Evolutionary conservation across 2,888 invertebrate species (phyloP).

Genomic region (Stramonita haemastoma): DNA sequence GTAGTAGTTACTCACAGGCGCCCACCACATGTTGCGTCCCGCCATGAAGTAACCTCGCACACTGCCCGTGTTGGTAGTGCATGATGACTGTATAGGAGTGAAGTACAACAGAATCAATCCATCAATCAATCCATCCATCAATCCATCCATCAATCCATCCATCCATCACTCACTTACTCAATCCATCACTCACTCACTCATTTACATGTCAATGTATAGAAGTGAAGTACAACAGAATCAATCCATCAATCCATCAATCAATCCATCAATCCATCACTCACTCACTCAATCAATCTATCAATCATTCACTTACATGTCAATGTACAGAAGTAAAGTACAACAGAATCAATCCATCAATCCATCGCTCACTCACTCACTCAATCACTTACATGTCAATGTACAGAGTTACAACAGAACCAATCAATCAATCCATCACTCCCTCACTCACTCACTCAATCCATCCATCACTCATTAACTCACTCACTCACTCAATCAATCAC

Average conservation of each 20-base stretch:
- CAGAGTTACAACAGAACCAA: neutral
- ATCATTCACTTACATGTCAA: neutral
- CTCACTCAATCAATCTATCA: neutral
- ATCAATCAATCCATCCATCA: neutral
- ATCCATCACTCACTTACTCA: neutral
- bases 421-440: neutral
- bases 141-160: neutral
- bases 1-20: conserved; percentile 74
- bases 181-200: neutral
- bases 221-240: neutral
- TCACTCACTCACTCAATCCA: neutral
- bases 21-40: conserved; percentile 71
- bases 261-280: neutral
- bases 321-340: neutral
- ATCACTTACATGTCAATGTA: neutral
- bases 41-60: conserved; percentile 78
- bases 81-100: conserved; percentile 44
- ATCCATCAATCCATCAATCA: neutral
- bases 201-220: too few species aligned
- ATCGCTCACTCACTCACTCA: neutral
- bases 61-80: conserved; percentile 68
- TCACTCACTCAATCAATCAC: neutral
- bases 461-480: neutral
- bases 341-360: neutral
- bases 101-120: neutral